Base-by-base conservation (phyloP, 2,888 invertebrate genomes). In the Leucozona laternaria region DNA sequence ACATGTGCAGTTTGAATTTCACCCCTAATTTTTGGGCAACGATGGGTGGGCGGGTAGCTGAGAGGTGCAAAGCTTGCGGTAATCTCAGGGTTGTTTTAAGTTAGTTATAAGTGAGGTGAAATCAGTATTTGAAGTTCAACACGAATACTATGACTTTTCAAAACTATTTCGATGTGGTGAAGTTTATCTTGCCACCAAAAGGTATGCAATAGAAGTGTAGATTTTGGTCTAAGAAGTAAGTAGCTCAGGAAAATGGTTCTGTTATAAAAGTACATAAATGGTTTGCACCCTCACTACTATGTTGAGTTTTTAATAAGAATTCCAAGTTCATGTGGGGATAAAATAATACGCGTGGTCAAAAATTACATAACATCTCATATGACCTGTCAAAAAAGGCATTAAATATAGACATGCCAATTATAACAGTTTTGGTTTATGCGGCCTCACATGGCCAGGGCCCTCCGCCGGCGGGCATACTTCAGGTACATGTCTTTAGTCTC, bases 1-100 rank as follows among this genome's bases (percentile, higher is more conserved):
- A 86, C 86, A 86, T 86, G 86, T 79, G 86, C 86, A 78, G 75
- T 86, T 40, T 2, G 17, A 82, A 75, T 53, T 79, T 86, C 86
- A 86, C 82, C 86, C 73, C 37, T 73, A 76, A 66, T 66, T 48
- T 48, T 48, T 20, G 15, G 13, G 20, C 4, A 25, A 53, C 0
- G 68, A 20, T 28, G 22, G 68, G 45, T 57, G 76, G 81, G 79
- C 53, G 70, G 57, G 7, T 13, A 13, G 22, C 4, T 50, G 22
- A 34, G 43, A 53, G 45, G 58, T 62, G 40, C 11, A 10, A 45
- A 50, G 40, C 57, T 79, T 75, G 31, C 37, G 28, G 43, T 13
- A 40, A 53, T 48, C 40, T 43, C 43, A 22, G 77, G 57, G 28
- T 71, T 64, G 70, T 45, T 45, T 66, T 25, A 68, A 37, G 17